Base-by-base conservation (phyloP, 1,140 invertebrate genomes). In the Heliconius nattereri region DNA sequence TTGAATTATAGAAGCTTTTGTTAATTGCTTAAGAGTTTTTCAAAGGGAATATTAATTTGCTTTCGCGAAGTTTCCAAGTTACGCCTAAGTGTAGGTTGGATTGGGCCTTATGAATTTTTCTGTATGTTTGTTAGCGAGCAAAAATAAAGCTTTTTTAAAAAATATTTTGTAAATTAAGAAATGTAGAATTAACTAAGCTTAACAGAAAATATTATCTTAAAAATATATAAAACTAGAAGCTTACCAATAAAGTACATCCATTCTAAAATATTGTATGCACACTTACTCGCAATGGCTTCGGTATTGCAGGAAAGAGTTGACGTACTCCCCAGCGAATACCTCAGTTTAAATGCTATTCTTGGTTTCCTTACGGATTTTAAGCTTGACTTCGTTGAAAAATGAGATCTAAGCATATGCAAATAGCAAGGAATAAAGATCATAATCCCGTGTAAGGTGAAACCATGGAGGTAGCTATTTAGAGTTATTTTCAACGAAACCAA, bases 401-500 rank as follows among this genome's bases (percentile, higher is more conserved):
- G 60, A 66, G 54, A 40, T 45, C 75, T 52, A 75, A 80, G 72
- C 71, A 74, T 80, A 81, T 72, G 70, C 37, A 57, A 73, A 75
- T 74, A 66, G 57, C 72, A 73, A 82, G 71, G 35, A 85, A 83
- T 83, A 83, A 76, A 81, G 83, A 72, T 79, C 71, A 80, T 77
- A 85, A 83, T 85, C 79, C 76, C 72, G 75, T 45, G 75, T 66
- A 26, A n/a, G 26, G 23, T 16, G 16, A 26, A 16, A 29, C 26
- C 60, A 66, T 49, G 37, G 45, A 79, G 78, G 78, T 70, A 81
- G 75, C 78, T 81, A 85, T 84, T 87, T 80, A 73, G 85, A 87
- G 81, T 86, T 87, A 87, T 85, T 84, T 85, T 76, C 83, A 71
- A 71, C 52, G 74, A 81, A 78, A 73, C 80, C 81, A 79, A 80